Percentiles rank a stretch among this genome's conserved stretches.
These are phyloP conservation scores for Taxidea taxus DNA, from an alignment of 2,113 vertebrate species.

Conservation along the genomic window DNA sequence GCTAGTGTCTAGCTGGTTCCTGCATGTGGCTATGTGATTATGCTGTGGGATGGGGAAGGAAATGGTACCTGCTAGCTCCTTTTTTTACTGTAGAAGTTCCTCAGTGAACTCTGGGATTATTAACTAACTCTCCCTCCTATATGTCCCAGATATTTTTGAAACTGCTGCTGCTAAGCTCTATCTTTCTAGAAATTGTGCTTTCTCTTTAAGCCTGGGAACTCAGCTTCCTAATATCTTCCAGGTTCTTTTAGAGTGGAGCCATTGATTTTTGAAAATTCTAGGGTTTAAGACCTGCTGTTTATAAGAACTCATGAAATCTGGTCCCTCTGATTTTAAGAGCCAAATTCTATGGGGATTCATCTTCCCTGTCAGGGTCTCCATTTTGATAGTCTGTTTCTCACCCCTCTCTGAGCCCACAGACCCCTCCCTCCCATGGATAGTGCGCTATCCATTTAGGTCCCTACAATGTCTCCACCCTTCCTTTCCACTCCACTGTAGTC, in stretches of 20 bases:
- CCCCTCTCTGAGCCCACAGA: neutral
- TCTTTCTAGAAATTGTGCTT: neutral
- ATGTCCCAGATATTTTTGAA: neutral
- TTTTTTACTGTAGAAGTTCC: neutral
- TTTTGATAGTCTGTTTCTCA: neutral
- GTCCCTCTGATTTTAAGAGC: neutral
- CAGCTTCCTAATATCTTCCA: neutral
- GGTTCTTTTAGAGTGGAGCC: neutral
- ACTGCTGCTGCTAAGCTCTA: neutral
- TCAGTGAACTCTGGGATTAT: neutral
- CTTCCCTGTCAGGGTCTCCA: neutral
- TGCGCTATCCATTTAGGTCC: neutral
- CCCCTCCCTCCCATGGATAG: neutral
- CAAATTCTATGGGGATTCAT: neutral
- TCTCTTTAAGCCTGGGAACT: neutral
- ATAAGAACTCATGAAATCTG: neutral
- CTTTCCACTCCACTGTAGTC: neutral
- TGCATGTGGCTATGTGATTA: neutral
- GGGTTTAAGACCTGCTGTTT: neutral
- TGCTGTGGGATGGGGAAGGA: neutral
- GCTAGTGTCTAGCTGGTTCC: neutral
- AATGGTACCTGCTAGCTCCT: neutral
- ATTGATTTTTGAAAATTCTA: neutral
- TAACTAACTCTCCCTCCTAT: neutral
- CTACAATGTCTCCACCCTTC: neutral